Conservation (phyloP, 1,140 invertebrate genomes). For the Cyclargus thomasi region DNA sequence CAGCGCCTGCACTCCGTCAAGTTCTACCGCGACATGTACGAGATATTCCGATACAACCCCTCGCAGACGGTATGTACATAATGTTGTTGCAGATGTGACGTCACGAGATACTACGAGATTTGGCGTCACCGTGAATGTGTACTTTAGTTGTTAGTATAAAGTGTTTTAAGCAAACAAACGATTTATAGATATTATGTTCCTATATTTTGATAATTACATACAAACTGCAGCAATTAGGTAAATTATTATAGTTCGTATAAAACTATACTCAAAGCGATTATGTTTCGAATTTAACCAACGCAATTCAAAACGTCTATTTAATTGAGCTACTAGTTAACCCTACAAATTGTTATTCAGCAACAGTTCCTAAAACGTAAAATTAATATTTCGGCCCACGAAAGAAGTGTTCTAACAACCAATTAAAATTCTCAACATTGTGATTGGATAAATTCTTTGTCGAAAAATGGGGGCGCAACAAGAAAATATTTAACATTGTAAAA, state of each 20-base stretch:
- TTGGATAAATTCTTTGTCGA: not conserved
- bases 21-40: no score
- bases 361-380: not conserved
- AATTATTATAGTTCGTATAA: not conserved
- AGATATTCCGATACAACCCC: no score
- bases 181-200: no score
- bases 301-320: not conserved
- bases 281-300: not conserved
- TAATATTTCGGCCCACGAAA: not conserved
- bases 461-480: not conserved
- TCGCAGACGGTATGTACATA: constrained; percentile 45
- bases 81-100: constrained; percentile 56
- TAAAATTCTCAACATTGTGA: not conserved
- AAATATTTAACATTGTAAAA: not conserved
- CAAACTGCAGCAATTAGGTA: not conserved
- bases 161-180: no score
- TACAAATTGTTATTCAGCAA: not conserved
- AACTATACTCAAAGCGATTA: not conserved
- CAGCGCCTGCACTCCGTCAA: no score
- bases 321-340: not conserved
- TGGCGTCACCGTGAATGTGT: no score
- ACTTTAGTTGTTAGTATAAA: no score
- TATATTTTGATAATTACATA: constrained; percentile 29
- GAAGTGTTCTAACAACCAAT: not conserved
- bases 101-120: constrained; percentile 64